phyloP scores from a whole-genome alignment of 2,888 invertebrate species.

The Drosophila subquinaria region DNA sequence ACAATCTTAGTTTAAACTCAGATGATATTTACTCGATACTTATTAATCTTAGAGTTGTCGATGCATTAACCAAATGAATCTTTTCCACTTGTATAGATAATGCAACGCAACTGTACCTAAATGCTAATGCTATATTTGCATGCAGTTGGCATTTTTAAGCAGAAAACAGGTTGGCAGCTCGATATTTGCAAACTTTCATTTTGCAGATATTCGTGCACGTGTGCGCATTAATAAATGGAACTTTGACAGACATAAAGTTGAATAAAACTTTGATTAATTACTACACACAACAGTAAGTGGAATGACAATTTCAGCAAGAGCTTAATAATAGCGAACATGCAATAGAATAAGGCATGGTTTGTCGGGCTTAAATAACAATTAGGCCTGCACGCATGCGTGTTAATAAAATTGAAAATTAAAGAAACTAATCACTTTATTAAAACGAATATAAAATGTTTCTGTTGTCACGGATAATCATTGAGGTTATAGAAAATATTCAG shows the following conservation, averaged over 20 bases:
- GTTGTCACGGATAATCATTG: too few relatives aligned
- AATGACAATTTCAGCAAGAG: neutral
- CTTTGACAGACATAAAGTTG: neutral
- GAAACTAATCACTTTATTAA: neutral
- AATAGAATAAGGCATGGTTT: neutral
- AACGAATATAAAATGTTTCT: too few relatives aligned
- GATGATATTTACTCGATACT: too few relatives aligned
- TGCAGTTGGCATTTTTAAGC: neutral
- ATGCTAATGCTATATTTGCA: neutral
- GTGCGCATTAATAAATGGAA: neutral
- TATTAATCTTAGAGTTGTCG: too few relatives aligned
- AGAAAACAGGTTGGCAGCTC: neutral
- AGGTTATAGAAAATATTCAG: too few relatives aligned
- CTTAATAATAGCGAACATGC: neutral
- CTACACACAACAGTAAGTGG: neutral
- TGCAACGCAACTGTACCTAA: neutral
- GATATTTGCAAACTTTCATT: neutral
- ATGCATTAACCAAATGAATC: too few relatives aligned
- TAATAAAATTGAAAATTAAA: neutral
- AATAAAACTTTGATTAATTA: neutral
- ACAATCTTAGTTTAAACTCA: too few relatives aligned
- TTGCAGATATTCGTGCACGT: neutral
- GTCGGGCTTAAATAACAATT: neutral
- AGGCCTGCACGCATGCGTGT: neutral
- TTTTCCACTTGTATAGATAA: neutral